Evolutionary conservation across 2,888 invertebrate species (phyloP).

Genomic region (Apodemia zela): DNA sequence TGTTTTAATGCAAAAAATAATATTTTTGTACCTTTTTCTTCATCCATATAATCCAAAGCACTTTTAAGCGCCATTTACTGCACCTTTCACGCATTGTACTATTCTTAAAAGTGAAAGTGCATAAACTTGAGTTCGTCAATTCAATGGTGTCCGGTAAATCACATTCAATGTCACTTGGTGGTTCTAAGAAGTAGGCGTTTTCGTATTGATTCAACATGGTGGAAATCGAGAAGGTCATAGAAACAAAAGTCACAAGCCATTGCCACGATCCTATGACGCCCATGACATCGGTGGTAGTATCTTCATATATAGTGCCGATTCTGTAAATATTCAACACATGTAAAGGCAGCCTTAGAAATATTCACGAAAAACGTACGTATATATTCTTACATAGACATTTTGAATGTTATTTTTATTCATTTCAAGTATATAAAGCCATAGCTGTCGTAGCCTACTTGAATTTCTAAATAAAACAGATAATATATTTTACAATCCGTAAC

Average conservation of each 20-base stretch:
- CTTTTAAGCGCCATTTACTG: conserved; percentile 52
- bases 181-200: conserved; percentile 54
- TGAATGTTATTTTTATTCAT: neutral
- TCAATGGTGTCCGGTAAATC: conserved; percentile 39
- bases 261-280: conserved; percentile 68
- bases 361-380: conserved; percentile 1
- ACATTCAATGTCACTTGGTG: conserved; percentile 45
- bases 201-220: conserved; percentile 57
- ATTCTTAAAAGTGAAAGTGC: conserved; percentile 44
- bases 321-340: conserved; percentile 43
- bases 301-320: conserved; percentile 66
- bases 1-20: neutral
- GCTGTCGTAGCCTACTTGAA: conserved; percentile 3
- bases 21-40: conserved; percentile 51
- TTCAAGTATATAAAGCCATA: neutral
- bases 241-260: conserved; percentile 58
- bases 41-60: conserved; percentile 61
- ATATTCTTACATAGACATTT: conserved; percentile 11
- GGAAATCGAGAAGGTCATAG: conserved; percentile 48
- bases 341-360: neutral
- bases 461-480: neutral
- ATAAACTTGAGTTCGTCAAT: conserved; percentile 48
- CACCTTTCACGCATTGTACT: conserved; percentile 46
- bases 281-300: conserved; percentile 65
- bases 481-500: neutral